These are phyloP conservation scores for Netelia virgata DNA, from an alignment of 2,888 invertebrate species.

Conservation along the genomic window DNA sequence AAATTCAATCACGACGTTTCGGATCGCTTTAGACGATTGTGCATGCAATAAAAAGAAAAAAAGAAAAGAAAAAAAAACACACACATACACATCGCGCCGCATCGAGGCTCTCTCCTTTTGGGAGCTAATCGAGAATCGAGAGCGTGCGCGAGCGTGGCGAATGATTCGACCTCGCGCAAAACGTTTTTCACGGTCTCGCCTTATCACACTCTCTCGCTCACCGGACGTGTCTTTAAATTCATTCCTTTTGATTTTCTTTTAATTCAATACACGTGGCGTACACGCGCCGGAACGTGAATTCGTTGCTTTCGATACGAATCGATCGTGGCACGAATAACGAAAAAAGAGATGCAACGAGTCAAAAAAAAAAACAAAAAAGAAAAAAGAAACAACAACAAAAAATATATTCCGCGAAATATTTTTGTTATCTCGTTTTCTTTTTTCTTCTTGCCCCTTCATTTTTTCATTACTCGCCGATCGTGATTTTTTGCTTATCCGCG, in stretches of 20 bases:
- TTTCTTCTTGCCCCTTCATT: background rate
- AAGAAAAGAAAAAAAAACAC: no score
- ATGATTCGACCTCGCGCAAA: slow-evolving; percentile 11
- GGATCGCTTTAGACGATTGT: background rate
- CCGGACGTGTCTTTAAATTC: slow-evolving; percentile 44
- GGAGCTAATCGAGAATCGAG: background rate
- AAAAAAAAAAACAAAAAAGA: background rate
- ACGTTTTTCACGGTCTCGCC: slow-evolving; percentile 25
- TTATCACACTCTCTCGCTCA: slow-evolving; percentile 31
- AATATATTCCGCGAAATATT: background rate
- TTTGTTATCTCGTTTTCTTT: background rate
- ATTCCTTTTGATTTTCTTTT: background rate
- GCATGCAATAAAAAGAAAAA: background rate
- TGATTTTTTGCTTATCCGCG: background rate
- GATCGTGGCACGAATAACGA: background rate
- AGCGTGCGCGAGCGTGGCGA: background rate
- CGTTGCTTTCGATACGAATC: background rate
- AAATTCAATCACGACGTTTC: background rate
- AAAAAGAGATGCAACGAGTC: background rate
- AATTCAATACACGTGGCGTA: background rate
- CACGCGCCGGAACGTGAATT: background rate
- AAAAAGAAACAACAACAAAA: no score
- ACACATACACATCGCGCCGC: background rate
- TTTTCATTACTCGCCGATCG: background rate
- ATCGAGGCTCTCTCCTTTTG: background rate